These are phyloP conservation scores for Psococerastis gibbosa DNA, from an alignment of 2,888 invertebrate species.

Conservation along the genomic window DNA sequence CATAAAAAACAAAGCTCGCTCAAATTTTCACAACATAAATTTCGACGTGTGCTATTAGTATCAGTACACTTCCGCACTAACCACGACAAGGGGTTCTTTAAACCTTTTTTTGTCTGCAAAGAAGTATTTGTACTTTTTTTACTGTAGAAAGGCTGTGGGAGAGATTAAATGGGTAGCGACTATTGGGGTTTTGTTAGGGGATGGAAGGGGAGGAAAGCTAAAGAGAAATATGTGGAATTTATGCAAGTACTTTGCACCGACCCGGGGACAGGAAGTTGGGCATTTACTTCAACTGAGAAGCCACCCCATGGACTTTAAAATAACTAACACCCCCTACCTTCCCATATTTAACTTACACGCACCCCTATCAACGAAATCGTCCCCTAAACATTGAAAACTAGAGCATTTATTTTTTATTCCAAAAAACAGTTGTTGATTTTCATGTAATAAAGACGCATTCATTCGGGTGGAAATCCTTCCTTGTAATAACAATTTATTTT, in stretches of 20 bases:
- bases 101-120: not conserved
- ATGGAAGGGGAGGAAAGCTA: not conserved
- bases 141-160: not conserved
- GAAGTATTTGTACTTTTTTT: not conserved
- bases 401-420: conserved; percentile 10
- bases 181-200: not conserved
- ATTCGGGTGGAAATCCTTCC: conserved; percentile 10
- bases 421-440: conserved; percentile 11
- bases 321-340: no score
- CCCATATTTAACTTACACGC: no score
- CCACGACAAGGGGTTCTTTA: not conserved
- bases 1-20: conserved; percentile 8
- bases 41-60: not conserved
- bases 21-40: conserved; percentile 10
- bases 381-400: conserved; percentile 3
- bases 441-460: conserved; percentile 9
- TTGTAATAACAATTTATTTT: conserved; percentile 10
- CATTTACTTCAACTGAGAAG: no score
- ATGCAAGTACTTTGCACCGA: conserved; percentile 10
- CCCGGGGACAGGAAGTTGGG: not conserved
- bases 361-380: no score
- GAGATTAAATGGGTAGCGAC: no score
- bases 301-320: no score
- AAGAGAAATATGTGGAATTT: conserved; percentile 6
- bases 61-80: not conserved